Evolutionary conservation across 2,888 invertebrate genomes (phyloP).

Genomic region (Oxyscelio sp.): DNA sequence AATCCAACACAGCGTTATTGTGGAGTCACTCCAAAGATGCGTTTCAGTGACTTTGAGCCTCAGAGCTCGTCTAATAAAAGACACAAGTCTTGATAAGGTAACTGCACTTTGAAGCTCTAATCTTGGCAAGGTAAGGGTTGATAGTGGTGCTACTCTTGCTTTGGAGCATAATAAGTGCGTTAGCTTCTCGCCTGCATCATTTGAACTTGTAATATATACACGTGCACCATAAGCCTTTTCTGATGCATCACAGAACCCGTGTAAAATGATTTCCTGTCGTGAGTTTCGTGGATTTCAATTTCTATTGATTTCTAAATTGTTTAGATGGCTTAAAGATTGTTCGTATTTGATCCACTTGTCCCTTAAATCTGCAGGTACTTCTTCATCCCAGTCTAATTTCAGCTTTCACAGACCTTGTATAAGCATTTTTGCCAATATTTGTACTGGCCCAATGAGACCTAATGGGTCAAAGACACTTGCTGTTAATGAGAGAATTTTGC

Average conservation of each 20-base stretch:
- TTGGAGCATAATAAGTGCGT: slow-evolving; percentile 64
- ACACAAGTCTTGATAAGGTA: slow-evolving; percentile 25
- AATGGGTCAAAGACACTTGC: slow-evolving; percentile 68
- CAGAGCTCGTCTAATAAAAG: slow-evolving; percentile 23
- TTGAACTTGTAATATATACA: slow-evolving; percentile 59
- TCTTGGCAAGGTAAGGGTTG: slow-evolving; percentile 25
- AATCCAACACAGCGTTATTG: slow-evolving; percentile 39
- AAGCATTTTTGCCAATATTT: slow-evolving; percentile 61
- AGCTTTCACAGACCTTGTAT: slow-evolving; percentile 52
- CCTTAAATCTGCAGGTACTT: neutral
- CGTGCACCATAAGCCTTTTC: slow-evolving; percentile 77
- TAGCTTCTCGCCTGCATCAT: slow-evolving; percentile 5
- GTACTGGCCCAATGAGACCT: slow-evolving; percentile 55
- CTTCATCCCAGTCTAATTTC: slow-evolving; percentile 42
- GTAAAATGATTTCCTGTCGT: slow-evolving; percentile 19
- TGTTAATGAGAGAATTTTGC: slow-evolving; percentile 56
- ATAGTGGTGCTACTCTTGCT: slow-evolving; percentile 54
- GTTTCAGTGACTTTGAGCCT: slow-evolving; percentile 1
- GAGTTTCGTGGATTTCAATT: slow-evolving; percentile 31
- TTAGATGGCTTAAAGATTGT: slow-evolving; percentile 18
- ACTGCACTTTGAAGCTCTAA: slow-evolving; percentile 43
- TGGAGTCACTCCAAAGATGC: slow-evolving; percentile 53
- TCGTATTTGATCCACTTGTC: slow-evolving; percentile 21
- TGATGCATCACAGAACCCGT: too few relatives aligned
- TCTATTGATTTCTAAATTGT: slow-evolving; percentile 33